These are phyloP conservation scores for Lophius piscatorius DNA, from an alignment of 2,113 vertebrate species.

Conservation along the genomic window DNA sequence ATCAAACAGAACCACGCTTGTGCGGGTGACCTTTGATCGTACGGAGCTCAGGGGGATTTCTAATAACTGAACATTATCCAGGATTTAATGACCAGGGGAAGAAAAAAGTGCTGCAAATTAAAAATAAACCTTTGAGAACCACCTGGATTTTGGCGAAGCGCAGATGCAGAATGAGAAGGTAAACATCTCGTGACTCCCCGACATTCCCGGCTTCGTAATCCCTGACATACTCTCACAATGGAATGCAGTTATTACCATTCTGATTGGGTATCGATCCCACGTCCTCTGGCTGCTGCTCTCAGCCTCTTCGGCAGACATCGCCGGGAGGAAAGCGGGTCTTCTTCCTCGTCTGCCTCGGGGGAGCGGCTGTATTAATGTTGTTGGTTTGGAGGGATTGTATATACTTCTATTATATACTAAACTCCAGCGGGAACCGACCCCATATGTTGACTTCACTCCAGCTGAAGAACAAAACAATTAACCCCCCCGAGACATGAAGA, in stretches of 20 bases:
- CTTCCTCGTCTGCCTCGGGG: conserved; percentile 17
- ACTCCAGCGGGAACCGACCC: neutral
- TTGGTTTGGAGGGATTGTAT: conserved; percentile 19
- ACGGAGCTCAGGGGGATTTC: conserved; percentile 13
- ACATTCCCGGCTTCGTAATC: conserved; percentile 5
- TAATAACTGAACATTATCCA: conserved; percentile 37
- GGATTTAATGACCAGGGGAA: conserved; percentile 46
- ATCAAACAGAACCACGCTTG: conserved; percentile 42
- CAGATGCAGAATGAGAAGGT: too few species aligned
- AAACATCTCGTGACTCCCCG: too few species aligned
- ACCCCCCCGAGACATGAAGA: neutral
- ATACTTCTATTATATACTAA: conserved; percentile 10
- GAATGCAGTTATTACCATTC: conserved; percentile 9
- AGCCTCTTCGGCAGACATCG: conserved; percentile 9
- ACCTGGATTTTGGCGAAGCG: too few species aligned
- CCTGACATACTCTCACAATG: conserved; percentile 8
- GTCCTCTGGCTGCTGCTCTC: conserved; percentile 4
- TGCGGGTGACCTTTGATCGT: conserved; percentile 70
- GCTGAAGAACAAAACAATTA: neutral
- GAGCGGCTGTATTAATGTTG: conserved; percentile 36
- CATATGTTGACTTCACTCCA: neutral
- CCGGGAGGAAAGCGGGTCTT: conserved; percentile 34
- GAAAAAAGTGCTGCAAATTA: conserved; percentile 36
- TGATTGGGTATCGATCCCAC: conserved; percentile 28
- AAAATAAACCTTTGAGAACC: too few species aligned